Conservation (phyloP, 2,113 vertebrate genomes). For the Cyprinus carpio region DNA sequence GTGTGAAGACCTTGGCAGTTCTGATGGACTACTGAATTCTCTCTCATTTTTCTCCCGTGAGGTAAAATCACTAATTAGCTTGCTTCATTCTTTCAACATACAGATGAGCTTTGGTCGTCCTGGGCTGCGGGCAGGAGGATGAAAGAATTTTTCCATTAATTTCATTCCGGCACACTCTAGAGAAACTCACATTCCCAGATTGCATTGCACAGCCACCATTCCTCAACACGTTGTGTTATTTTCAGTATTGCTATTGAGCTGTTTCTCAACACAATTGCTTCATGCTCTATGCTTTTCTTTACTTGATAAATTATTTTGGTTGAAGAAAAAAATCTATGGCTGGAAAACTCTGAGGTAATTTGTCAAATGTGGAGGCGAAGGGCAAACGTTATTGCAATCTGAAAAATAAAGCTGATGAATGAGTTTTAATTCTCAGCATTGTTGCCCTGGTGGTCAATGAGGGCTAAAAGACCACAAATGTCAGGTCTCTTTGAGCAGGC, state of each 20-base stretch:
- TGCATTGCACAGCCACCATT: not conserved
- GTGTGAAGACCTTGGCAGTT: constrained; percentile 27
- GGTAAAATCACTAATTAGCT: constrained; percentile 26
- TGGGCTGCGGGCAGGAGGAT: constrained; percentile 8
- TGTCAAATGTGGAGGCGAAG: constrained; percentile 42
- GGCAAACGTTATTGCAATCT: constrained; percentile 17
- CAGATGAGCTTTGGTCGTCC: constrained; percentile 21
- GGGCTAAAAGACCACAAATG: constrained; percentile 1
- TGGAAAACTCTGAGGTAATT: constrained; percentile 46
- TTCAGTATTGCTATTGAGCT: not conserved
- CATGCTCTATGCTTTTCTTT: not conserved
- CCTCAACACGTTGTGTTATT: constrained; percentile 13
- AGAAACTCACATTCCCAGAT: constrained; percentile 6
- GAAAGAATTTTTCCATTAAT: constrained; percentile 46
- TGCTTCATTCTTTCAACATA: constrained; percentile 20
- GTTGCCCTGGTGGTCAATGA: constrained; percentile 17
- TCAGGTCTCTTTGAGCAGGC: constrained; percentile 1
- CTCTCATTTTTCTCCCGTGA: constrained; percentile 22
- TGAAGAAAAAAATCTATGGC: constrained; percentile 4
- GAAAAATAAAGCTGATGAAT: constrained; percentile 44
- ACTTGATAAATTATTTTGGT: constrained; percentile 4
- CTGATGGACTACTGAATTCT: constrained; percentile 10
- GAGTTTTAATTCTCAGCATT: constrained; percentile 19
- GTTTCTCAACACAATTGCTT: constrained; percentile 16
- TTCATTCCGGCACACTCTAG: not conserved